phyloP scores from a whole-genome alignment of 2,113 vertebrate species.

The Nyctereutes procyonoides region DNA sequence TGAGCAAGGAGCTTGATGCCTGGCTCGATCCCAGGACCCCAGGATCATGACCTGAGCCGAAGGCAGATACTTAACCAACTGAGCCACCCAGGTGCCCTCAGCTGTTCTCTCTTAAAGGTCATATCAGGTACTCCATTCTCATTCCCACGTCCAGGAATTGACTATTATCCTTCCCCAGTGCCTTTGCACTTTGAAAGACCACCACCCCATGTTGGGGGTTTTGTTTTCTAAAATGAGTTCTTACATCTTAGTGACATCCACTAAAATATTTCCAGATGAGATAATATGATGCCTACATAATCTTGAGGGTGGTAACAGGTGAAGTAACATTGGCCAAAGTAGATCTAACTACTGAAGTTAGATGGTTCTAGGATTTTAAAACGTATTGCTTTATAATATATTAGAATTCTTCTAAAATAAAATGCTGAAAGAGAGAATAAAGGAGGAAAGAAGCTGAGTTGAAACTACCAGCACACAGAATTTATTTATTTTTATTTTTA shows the following conservation, averaged over 20 bases:
- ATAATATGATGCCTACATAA: background rate
- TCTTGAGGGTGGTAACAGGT: background rate
- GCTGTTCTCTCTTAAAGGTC: background rate
- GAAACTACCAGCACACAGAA: background rate
- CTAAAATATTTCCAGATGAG: slow-evolving; percentile 27
- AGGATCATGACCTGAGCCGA: too few species aligned
- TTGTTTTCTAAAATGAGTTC: background rate
- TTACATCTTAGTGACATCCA: background rate
- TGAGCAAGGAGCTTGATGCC: too few species aligned
- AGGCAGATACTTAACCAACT: too few species aligned
- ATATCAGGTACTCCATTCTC: background rate
- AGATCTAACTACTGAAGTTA: background rate
- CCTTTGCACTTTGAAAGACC: background rate
- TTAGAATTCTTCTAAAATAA: slow-evolving; percentile 10
- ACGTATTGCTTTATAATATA: background rate
- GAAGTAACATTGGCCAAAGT: background rate
- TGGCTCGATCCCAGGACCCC: too few species aligned
- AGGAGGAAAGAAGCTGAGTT: background rate
- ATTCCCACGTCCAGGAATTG: too few species aligned
- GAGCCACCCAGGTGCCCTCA: background rate
- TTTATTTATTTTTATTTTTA: background rate
- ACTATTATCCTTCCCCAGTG: background rate
- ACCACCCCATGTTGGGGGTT: background rate
- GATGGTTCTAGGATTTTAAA: background rate
- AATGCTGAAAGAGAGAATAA: background rate